Evolutionary conservation across 2,113 vertebrate species (phyloP).

Genomic region (Cairina moschata): DNA sequence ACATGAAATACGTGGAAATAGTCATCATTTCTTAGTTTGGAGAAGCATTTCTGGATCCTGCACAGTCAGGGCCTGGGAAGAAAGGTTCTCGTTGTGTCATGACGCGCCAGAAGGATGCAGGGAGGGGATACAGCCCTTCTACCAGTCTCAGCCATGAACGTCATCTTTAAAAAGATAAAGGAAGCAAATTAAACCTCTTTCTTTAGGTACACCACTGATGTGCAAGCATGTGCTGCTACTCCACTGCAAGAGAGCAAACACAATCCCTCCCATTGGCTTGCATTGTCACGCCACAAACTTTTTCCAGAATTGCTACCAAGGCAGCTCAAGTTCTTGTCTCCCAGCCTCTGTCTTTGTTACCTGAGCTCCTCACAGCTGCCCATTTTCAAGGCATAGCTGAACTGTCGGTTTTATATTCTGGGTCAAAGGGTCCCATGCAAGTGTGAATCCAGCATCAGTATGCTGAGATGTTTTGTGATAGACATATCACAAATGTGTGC

Average conservation of each 20-base stretch:
- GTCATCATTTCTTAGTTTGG: neutral
- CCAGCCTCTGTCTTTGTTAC: neutral
- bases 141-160: neutral
- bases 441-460: neutral
- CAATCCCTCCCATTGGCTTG: rapidly evolving
- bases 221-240: neutral
- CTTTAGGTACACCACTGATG: rapidly evolving
- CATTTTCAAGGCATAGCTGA: neutral
- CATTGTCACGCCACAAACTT: neutral
- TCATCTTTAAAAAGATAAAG: neutral
- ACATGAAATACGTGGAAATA: neutral
- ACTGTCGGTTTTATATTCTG: neutral
- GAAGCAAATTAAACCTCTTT: neutral
- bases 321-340: neutral
- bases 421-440: neutral
- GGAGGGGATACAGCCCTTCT: neutral
- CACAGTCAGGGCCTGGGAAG: neutral
- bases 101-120: neutral
- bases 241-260: neutral
- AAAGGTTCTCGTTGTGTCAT: neutral
- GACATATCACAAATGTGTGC: neutral
- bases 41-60: conserved; percentile 6
- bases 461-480: neutral
- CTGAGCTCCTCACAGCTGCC: neutral
- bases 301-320: neutral